Percentiles rank a stretch among this genome's conserved stretches.
Conservation (phyloP, 2,888 invertebrate species). For the Lathronympha strigana region DNA sequence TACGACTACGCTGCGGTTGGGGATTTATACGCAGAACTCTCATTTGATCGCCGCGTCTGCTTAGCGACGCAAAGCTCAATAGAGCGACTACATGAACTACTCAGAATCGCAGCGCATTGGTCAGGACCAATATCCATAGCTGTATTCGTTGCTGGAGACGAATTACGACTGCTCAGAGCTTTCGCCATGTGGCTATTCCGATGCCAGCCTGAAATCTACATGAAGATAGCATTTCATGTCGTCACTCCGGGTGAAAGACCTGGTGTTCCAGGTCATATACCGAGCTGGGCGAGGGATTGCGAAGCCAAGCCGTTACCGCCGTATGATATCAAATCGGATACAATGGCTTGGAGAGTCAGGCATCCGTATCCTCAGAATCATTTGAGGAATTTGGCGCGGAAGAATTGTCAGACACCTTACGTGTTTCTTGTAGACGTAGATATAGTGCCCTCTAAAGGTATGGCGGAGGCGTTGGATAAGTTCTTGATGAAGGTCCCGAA, state of each 20-base stretch:
- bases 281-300: conserved; percentile 85
- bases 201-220: conserved; percentile 89
- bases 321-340: conserved; percentile 85
- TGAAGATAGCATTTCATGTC: conserved; percentile 90
- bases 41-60: conserved; percentile 86
- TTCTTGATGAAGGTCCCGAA: conserved; percentile 86
- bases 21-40: conserved; percentile 85
- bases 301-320: conserved; percentile 87
- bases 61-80: conserved; percentile 94
- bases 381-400: conserved; percentile 92
- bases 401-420: conserved; percentile 91
- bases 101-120: conserved; percentile 93
- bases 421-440: conserved; percentile 95
- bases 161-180: conserved; percentile 88
- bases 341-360: conserved; percentile 88
- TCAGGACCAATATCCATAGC: conserved; percentile 93
- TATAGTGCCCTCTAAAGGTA: conserved; percentile 91
- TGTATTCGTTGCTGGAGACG: conserved; percentile 91
- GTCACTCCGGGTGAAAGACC: conserved; percentile 87
- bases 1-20: conserved; percentile 90
- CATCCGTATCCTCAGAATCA: conserved; percentile 96
- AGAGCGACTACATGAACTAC: conserved; percentile 90
- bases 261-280: conserved; percentile 86
- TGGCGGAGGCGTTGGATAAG: conserved; percentile 88
- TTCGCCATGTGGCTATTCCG: conserved; percentile 90